A percentile compares a stretch with the other conserved stretches of the same genome.
Evolutionary conservation across 1,140 invertebrate genomes (phyloP).

Genomic region (Drosophila punjabiensis): DNA sequence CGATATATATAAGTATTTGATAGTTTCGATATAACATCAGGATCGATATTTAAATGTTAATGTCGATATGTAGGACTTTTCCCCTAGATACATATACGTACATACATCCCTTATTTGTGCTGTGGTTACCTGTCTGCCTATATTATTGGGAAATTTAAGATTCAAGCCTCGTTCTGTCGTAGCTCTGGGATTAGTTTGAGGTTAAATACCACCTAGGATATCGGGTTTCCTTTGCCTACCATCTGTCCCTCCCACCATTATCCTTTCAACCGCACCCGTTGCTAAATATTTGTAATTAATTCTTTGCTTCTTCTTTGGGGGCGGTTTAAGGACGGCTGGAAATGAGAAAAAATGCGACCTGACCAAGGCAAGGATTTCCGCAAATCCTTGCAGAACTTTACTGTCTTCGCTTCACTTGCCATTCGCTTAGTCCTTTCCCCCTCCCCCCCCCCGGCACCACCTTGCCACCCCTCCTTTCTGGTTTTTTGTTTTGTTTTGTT

Average conservation of each 20-base stretch:
- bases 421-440: constrained; percentile 4
- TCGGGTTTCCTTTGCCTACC: constrained; percentile 6
- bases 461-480: not conserved
- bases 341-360: constrained; percentile 16
- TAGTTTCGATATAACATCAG: not conserved
- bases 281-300: constrained; percentile 30
- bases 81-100: not conserved
- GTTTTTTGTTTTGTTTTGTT: constrained; percentile 26
- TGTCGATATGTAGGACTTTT: not conserved
- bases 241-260: not conserved
- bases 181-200: constrained; percentile 11
- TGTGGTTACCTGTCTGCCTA: not conserved
- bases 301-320: constrained; percentile 3
- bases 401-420: constrained; percentile 32
- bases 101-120: not conserved
- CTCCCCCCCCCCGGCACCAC: too few relatives aligned
- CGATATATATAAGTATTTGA: not conserved
- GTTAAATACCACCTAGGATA: constrained; percentile 17
- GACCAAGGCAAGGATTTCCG: constrained; percentile 19
- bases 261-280: constrained; percentile 11
- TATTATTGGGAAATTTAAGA: not conserved
- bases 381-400: constrained; percentile 29
- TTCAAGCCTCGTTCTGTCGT: not conserved
- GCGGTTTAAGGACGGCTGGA: constrained; percentile 16
- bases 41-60: not conserved